Base-by-base conservation (phyloP, 2,888 invertebrate genomes). In the Venusia cambrica region DNA sequence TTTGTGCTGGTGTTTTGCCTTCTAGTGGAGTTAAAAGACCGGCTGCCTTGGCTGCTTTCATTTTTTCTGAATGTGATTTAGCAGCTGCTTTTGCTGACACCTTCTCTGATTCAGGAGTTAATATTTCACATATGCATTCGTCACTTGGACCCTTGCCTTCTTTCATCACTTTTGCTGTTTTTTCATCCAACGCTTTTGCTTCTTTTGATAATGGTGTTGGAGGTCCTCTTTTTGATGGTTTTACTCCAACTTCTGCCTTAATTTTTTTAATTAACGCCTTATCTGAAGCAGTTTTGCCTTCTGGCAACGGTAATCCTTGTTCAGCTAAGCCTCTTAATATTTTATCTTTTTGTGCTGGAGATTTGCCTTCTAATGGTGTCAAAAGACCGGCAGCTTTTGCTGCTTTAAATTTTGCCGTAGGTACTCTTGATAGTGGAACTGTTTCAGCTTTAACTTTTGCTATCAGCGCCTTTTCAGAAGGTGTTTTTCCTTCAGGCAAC, bases 61-160 rank as follows among this genome's bases (percentile, higher is more conserved):
- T n/a, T n/a, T n/a, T n/a, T n/a, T n/a, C n/a, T n/a, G n/a, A n/a
- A n/a, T n/a, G n/a, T n/a, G n/a, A n/a, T n/a, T n/a, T n/a, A 2
- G 44, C 46, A n/a, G 47, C 54, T n/a, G 42, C 35, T 38, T 48
- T 49, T 4, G 46, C 12, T 2, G 42, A 52, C 13, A 43, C 11
- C 27, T 40, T 53, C 31, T 49, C 48, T 5, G 41, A 38, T 41
- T 57, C 57, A 1, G 59, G 58, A 4, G 62, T 58, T 5, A 62
- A 42, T 17, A 58, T 38, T 25, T 45, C 43, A 41, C 60, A 57
- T 27, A 66, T 63, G 32, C 66, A 66, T 52, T 66, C 60, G 24
- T 63, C 64, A 19, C 51, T 55, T 4, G 63, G 62, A 1, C 64
- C 65, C 45, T 57, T 57, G 1, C 56, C 57, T 48, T 63, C 63